Conservation (phyloP, 2,113 vertebrate species). For the Caracal caracal region DNA sequence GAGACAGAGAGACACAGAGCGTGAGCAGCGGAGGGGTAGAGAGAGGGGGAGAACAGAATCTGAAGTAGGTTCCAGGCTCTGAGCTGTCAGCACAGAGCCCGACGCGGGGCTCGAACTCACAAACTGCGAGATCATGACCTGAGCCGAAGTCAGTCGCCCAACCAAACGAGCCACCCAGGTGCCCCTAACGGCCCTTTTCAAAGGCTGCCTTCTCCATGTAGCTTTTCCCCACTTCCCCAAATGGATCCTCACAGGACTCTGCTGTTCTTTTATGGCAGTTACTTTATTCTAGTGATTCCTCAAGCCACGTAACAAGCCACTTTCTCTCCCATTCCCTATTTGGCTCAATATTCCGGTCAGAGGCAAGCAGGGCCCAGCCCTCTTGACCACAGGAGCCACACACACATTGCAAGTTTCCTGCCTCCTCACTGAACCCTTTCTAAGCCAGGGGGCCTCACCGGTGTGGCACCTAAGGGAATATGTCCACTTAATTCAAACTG, state of each 20-base stretch:
- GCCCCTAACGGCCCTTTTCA: not conserved
- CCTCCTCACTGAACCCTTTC: not conserved
- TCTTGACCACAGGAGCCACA: not conserved
- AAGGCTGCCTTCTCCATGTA: not conserved
- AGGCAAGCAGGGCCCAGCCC: not conserved
- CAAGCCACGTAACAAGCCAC: not conserved
- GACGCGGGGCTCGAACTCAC: no score
- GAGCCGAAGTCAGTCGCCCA: no score
- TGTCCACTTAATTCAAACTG: constrained; percentile 56
- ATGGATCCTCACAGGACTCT: not conserved
- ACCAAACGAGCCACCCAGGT: no score
- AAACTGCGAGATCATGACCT: no score
- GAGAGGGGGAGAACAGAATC: no score
- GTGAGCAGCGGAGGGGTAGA: no score
- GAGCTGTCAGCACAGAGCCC: no score
- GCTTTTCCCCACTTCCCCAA: not conserved
- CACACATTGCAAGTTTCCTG: not conserved
- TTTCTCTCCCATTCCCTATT: not conserved
- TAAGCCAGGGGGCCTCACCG: not conserved
- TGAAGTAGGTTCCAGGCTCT: no score
- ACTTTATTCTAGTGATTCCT: not conserved
- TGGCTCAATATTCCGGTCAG: not conserved
- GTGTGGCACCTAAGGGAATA: not conserved
- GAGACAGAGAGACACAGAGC: no score
- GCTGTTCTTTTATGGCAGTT: not conserved